These are phyloP conservation scores for Euphydryas editha DNA, from an alignment of 2,888 invertebrate genomes.

Conservation along the genomic window DNA sequence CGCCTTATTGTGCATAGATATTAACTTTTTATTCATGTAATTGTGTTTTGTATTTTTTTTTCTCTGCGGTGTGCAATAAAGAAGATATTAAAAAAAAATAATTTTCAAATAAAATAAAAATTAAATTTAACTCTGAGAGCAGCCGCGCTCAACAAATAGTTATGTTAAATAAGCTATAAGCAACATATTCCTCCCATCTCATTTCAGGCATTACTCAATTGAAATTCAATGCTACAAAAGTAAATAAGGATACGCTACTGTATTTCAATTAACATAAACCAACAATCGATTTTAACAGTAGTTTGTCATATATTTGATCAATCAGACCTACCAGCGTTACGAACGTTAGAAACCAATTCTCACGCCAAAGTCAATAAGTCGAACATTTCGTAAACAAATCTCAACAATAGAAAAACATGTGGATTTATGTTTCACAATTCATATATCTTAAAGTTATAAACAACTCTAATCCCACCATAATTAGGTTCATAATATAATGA, in stretches of 20 bases:
- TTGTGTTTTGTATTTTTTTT: too few relatives aligned
- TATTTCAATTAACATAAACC: constrained; percentile 40
- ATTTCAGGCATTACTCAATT: not conserved
- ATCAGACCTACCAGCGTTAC: constrained; percentile 77
- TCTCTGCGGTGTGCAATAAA: too few relatives aligned
- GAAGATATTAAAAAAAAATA: too few relatives aligned
- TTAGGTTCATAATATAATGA: constrained; percentile 22
- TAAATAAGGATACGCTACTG: constrained; percentile 35
- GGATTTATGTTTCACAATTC: constrained; percentile 62
- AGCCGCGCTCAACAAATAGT: too few relatives aligned
- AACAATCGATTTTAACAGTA: constrained; percentile 66
- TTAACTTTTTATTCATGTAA: too few relatives aligned
- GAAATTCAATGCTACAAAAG: constrained; percentile 3
- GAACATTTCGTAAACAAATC: constrained; percentile 76
- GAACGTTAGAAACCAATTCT: constrained; percentile 78
- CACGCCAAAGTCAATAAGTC: constrained; percentile 80
- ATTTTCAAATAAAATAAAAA: too few relatives aligned
- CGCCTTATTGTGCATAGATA: too few relatives aligned
- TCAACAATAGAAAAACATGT: constrained; percentile 68
- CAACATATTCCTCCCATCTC: not conserved
- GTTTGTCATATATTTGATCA: constrained; percentile 71
- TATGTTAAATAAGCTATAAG: too few relatives aligned
- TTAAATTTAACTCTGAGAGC: too few relatives aligned
- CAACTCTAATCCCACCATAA: constrained; percentile 20
- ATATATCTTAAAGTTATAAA: constrained; percentile 27